phyloP scores from a whole-genome alignment of 1,140 invertebrate genomes.

The Mizuhopecten yessoensis region DNA sequence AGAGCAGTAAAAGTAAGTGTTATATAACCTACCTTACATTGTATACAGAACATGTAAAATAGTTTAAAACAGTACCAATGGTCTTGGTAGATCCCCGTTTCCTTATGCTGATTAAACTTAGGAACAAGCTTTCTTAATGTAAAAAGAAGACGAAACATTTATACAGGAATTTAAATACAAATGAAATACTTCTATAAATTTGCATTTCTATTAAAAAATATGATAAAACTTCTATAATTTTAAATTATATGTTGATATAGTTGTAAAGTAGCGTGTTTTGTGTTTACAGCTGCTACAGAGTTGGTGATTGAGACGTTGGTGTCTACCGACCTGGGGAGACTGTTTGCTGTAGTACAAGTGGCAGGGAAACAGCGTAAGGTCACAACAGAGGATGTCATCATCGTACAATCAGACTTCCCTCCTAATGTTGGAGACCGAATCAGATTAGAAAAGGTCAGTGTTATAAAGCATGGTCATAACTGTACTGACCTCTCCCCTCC shows the following conservation, averaged over 20 bases:
- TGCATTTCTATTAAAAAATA: too few species aligned
- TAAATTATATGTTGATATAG: too few species aligned
- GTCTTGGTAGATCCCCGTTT: too few species aligned
- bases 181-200: not conserved
- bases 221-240: too few species aligned
- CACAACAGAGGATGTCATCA: constrained; percentile 92
- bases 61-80: too few species aligned
- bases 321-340: constrained; percentile 85
- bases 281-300: constrained; percentile 40
- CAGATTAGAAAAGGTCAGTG: constrained; percentile 91
- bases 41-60: too few species aligned
- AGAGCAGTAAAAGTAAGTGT: not conserved
- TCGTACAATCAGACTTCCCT: constrained; percentile 92
- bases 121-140: too few species aligned
- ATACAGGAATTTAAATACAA: too few species aligned
- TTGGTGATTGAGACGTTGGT: constrained; percentile 59
- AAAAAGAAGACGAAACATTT: too few species aligned
- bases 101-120: too few species aligned
- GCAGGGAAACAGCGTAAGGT: constrained; percentile 94
- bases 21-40: not conserved
- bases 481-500: too few species aligned
- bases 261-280: not conserved
- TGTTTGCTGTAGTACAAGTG: constrained; percentile 94
- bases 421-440: constrained; percentile 93
- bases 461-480: too few species aligned